A percentile compares a stretch with the other conserved stretches of the same genome.
These are phyloP conservation scores for Remorina albescens DNA, from an alignment of 2,797 vertebrate species.

Conservation along the genomic window DNA sequence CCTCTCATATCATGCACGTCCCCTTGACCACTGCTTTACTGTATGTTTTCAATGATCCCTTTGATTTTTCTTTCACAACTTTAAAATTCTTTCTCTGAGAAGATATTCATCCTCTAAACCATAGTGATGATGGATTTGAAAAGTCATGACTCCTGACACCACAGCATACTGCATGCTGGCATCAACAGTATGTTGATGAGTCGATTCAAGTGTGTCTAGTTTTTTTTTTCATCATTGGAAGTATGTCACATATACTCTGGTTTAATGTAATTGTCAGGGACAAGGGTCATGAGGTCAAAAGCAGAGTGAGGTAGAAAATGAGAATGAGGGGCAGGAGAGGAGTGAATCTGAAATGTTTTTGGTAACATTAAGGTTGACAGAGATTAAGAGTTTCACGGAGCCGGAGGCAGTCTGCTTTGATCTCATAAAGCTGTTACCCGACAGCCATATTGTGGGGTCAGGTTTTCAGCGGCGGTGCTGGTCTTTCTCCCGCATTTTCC, in stretches of 20 bases:
- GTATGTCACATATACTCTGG: constrained; percentile 16
- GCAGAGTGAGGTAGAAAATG: constrained; percentile 36
- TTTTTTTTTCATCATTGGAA: not conserved
- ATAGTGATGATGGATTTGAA: constrained; percentile 42
- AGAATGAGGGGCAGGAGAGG: constrained; percentile 23
- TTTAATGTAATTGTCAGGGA: constrained; percentile 24
- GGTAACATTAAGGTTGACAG: constrained; percentile 41
- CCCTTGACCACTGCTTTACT: constrained; percentile 20
- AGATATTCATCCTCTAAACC: constrained; percentile 19
- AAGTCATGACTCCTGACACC: constrained; percentile 22
- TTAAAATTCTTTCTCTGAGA: constrained; percentile 18
- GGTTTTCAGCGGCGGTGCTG: constrained; percentile 10
- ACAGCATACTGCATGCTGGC: not conserved
- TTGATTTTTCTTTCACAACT: not conserved
- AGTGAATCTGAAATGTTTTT: constrained; percentile 53
- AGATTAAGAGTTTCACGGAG: constrained; percentile 41
- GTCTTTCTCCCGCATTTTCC: constrained; percentile 27
- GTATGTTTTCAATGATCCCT: constrained; percentile 20
- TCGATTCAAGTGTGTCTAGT: not conserved
- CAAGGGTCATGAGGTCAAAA: constrained; percentile 48
- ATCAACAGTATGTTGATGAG: not conserved
- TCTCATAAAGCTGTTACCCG: constrained; percentile 60
- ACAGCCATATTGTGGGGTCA: constrained; percentile 34
- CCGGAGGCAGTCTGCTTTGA: constrained; percentile 63
- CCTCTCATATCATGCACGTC: constrained; percentile 9